Base-by-base conservation (phyloP, 2,888 invertebrate species). In the Polyommatus iphigenia region DNA sequence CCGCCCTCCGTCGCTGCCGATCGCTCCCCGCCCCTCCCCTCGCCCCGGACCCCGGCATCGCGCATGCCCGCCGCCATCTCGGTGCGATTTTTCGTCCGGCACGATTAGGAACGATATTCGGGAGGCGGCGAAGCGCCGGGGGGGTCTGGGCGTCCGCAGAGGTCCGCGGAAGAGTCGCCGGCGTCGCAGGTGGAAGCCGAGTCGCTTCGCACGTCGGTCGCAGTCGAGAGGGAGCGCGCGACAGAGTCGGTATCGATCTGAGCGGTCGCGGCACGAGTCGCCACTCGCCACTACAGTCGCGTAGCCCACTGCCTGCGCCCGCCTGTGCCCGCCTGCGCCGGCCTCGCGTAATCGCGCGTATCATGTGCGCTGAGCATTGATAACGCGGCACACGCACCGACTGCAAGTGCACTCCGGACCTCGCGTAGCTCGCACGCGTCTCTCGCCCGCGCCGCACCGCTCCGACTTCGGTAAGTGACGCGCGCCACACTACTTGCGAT, bases 241-340 rank as follows among this genome's bases (percentile, higher is more conserved):
- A 87, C 85, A 87, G 87, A 85, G 83, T 83, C 87, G 86, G 88
- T 93, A 93, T 93, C 91, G 93, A 93, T 93, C 92, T 89, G 88
- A 89, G 84, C 87, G 85, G 87, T 87, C 88, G 86, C 87, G 89
- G 90, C 89, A 88, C 90, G 86, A 87, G 91, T 67, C 62, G n/a
- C 20, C 62, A 24, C 88, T 87, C 46, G 46, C 46, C 91, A 90
- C 89, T 90, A 93, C 92, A 92, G 89, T 92, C 91, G 90, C 84
- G 88, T 87, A 90, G 88, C 89, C 92, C 90, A 92, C 89, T 91
- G 92, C 91, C 89, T 90, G 93, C 91, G 91, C 93, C 92, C 91
- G 92, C 91, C 89, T 90, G 93, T 91, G 91, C 93, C 92, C 91
- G 10, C 46, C 46, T 46, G 93, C 92, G 91, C 93, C 92, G 92